Percentiles rank a stretch among this genome's conserved stretches.
These are phyloP conservation scores for Toxostoma redivivum DNA, from an alignment of 2,113 vertebrate genomes.

Conservation along the genomic window DNA sequence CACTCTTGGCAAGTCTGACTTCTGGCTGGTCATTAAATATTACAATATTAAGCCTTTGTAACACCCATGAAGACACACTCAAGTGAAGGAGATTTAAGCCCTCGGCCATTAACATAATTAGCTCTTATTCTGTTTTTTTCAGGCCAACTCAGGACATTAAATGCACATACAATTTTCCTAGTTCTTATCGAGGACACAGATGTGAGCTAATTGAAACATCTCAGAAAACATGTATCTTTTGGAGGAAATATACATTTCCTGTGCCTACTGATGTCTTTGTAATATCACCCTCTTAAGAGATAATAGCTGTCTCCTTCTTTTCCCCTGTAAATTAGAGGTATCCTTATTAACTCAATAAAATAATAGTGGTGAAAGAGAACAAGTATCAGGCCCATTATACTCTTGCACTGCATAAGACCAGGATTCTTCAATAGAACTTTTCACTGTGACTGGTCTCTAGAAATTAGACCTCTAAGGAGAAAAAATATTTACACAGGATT, in stretches of 20 bases:
- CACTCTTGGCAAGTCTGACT: neutral
- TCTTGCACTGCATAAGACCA: neutral
- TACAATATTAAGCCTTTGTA: neutral
- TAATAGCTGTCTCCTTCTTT: neutral
- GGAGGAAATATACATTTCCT: neutral
- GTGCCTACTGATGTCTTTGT: neutral
- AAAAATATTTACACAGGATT: neutral
- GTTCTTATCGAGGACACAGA: neutral
- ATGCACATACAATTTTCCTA: neutral
- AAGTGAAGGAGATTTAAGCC: neutral
- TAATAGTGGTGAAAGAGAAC: neutral
- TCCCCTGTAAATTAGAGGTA: neutral
- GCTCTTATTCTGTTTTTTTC: neutral
- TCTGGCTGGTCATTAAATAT: neutral
- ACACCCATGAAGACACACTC: neutral
- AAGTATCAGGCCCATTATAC: neutral
- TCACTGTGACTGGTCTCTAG: neutral
- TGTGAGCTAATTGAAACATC: neutral
- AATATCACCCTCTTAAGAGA: neutral
- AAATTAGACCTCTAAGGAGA: neutral
- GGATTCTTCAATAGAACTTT: neutral
- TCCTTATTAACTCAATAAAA: neutral
- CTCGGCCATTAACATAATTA: slow-evolving; percentile 3
- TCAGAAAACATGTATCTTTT: neutral
- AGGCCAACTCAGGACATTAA: neutral